A percentile compares a stretch with the other conserved stretches of the same genome.
These are phyloP conservation scores for Anomalospiza imberbis DNA, from an alignment of 2,797 vertebrate genomes.

Conservation along the genomic window DNA sequence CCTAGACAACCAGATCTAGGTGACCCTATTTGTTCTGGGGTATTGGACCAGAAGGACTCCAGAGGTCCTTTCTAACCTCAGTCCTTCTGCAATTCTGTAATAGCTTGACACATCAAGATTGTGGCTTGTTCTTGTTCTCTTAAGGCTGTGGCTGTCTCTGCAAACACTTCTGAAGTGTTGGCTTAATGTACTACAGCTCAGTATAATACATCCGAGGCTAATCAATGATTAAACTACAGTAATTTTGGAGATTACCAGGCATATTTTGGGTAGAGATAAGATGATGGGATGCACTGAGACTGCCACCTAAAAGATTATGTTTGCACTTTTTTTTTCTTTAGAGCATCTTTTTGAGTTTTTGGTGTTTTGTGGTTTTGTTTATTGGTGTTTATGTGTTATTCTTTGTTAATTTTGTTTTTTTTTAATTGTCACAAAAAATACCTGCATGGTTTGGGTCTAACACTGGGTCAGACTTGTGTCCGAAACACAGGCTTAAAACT, in stretches of 20 bases:
- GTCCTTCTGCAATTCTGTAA: background rate
- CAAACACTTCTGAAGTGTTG: background rate
- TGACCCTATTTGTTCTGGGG: background rate
- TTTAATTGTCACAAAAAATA: background rate
- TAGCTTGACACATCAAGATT: background rate
- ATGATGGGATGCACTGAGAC: background rate
- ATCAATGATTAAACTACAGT: background rate
- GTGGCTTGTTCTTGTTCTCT: background rate
- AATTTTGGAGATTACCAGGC: background rate
- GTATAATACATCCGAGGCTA: background rate
- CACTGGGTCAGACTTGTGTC: background rate
- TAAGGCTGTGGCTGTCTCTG: background rate
- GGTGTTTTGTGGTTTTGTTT: background rate
- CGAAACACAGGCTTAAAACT: background rate
- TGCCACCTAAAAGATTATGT: background rate
- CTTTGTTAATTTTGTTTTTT: rapidly evolving
- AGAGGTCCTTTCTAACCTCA: background rate
- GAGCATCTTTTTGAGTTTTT: background rate
- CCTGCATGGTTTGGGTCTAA: background rate
- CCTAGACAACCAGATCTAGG: background rate
- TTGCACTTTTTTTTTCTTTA: background rate
- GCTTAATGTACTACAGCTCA: background rate
- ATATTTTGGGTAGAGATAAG: background rate
- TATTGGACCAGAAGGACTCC: background rate
- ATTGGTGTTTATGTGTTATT: background rate